phyloP scores from a whole-genome alignment of 2,113 vertebrate species.

The Aramus guarauna region DNA sequence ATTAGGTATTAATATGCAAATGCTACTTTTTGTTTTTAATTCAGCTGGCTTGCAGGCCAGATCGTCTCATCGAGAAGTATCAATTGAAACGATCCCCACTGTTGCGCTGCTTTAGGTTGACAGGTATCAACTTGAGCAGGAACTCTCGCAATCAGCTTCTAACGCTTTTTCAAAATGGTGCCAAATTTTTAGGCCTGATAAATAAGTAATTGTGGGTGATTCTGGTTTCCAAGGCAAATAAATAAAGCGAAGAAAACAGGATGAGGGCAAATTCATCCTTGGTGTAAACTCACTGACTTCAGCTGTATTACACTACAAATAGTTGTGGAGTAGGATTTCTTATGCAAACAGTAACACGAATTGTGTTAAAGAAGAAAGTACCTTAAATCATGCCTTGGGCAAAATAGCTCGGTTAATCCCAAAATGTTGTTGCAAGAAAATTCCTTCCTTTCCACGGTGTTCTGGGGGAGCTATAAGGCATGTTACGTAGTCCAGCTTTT shows the following conservation, averaged over 20 bases:
- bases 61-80: not conserved
- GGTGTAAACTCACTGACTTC: not conserved
- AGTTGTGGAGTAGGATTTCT: not conserved
- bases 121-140: not conserved
- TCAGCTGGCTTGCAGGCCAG: not conserved
- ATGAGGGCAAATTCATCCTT: not conserved
- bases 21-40: not conserved
- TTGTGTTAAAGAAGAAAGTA: conserved; percentile 7
- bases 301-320: not conserved
- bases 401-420: conserved; percentile 31
- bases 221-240: conserved; percentile 23
- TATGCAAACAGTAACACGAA: not conserved
- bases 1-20: not conserved
- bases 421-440: conserved; percentile 44
- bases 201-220: not conserved
- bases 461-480: not conserved
- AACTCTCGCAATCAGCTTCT: not conserved
- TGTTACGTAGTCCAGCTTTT: not conserved
- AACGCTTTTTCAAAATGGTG: not conserved
- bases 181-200: not conserved
- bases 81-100: not conserved
- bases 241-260: not conserved
- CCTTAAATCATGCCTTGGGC: conserved; percentile 18
- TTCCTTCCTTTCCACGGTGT: not conserved
- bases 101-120: not conserved